Evolutionary conservation across 2,888 invertebrate genomes (phyloP).

Genomic region (Pammene fasciana): DNA sequence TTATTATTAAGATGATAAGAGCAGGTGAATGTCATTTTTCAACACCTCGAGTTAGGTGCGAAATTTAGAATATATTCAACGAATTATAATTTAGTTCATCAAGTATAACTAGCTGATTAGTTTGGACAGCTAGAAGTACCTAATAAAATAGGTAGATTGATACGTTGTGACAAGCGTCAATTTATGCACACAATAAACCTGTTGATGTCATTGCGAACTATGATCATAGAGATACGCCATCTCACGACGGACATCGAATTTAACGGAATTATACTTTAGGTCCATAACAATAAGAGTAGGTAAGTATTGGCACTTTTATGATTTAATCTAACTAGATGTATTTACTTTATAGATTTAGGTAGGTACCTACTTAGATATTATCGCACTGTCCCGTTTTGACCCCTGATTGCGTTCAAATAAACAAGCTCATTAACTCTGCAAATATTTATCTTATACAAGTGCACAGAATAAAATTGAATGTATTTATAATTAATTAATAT

Average conservation of each 20-base stretch:
- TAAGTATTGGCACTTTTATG: not conserved
- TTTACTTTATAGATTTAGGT: not conserved
- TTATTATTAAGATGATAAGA: too few relatives aligned
- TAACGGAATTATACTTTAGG: not conserved
- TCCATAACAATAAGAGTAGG: not conserved
- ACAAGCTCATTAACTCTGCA: slow-evolving; percentile 28
- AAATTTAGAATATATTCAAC: too few relatives aligned
- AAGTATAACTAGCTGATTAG: too few relatives aligned
- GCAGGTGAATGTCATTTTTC: too few relatives aligned
- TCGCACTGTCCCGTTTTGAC: slow-evolving; percentile 16
- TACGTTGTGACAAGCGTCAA: slow-evolving; percentile 28
- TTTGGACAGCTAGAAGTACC: slow-evolving; percentile 8
- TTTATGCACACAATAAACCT: slow-evolving; percentile 16
- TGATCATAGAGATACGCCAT: not conserved
- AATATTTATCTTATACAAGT: slow-evolving; percentile 18
- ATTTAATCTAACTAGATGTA: not conserved
- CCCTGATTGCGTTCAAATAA: slow-evolving; percentile 16
- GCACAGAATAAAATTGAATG: not conserved
- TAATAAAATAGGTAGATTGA: slow-evolving; percentile 4
- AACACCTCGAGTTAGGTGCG: too few relatives aligned
- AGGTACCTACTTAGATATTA: slow-evolving; percentile 11
- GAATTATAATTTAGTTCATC: too few relatives aligned
- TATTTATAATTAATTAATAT: not conserved
- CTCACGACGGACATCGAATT: not conserved
- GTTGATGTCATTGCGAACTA: slow-evolving; percentile 28